Conservation (phyloP, 2,797 vertebrate genomes). For the Sebastes oblongus region DNA sequence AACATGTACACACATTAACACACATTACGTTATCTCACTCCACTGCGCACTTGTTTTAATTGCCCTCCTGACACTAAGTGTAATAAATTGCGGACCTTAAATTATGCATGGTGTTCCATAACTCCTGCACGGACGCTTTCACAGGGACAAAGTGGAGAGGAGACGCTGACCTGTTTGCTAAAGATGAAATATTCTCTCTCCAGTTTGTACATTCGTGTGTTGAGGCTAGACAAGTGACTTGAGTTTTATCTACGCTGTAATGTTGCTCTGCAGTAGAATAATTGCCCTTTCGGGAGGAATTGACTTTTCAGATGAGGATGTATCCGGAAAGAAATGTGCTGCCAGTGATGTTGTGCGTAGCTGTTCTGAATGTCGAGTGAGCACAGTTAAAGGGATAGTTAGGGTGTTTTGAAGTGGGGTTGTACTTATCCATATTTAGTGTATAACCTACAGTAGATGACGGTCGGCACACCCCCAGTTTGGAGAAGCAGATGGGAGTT, state of each 20-base stretch:
- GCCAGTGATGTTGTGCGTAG: neutral
- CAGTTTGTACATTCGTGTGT: constrained; percentile 9
- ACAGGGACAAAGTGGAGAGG: constrained; percentile 11
- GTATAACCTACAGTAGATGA: no score
- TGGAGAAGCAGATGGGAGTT: no score
- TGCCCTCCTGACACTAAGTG: constrained; percentile 60
- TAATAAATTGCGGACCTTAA: constrained; percentile 57
- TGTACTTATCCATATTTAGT: no score
- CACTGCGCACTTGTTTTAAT: constrained; percentile 59
- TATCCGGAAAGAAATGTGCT: neutral
- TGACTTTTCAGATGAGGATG: constrained; percentile 26
- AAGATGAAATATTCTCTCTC: constrained; percentile 13
- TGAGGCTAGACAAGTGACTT: neutral
- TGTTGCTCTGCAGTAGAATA: constrained; percentile 1
- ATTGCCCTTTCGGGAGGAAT: constrained; percentile 21
- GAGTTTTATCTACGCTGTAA: constrained; percentile 3
- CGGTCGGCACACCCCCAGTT: no score
- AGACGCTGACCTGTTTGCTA: constrained; percentile 38
- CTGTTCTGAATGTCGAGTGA: neutral
- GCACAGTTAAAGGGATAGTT: neutral
- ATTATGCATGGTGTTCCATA: constrained; percentile 55
- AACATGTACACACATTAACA: neutral
- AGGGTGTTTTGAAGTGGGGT: no score
- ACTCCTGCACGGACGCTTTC: constrained; percentile 20
- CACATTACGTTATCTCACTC: constrained; percentile 38